These are phyloP conservation scores for Lasioglossum malachurum DNA, from an alignment of 2,888 invertebrate genomes.

Conservation along the genomic window DNA sequence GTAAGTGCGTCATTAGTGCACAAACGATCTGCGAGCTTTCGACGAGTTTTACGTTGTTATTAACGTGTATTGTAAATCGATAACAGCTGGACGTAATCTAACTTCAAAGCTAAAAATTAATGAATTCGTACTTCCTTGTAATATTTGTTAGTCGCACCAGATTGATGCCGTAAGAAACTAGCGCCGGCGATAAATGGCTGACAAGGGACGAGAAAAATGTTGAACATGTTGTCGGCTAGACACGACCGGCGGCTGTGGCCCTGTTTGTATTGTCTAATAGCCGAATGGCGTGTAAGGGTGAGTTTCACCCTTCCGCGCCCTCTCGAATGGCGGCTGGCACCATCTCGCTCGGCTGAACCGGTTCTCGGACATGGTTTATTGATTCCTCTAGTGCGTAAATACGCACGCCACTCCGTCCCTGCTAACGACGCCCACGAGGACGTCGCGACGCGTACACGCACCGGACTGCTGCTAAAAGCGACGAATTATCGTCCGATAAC, in stretches of 20 bases:
- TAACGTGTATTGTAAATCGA: neutral
- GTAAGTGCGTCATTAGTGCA: neutral
- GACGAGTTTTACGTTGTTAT: neutral
- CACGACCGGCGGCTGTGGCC: constrained; percentile 56
- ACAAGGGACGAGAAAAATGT: constrained; percentile 23
- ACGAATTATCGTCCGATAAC: constrained; percentile 63
- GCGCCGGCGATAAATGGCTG: constrained; percentile 2
- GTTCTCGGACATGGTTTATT: constrained; percentile 76
- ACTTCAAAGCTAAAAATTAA: neutral
- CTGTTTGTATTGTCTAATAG: constrained; percentile 76
- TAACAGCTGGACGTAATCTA: too few relatives aligned
- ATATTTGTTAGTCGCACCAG: neutral
- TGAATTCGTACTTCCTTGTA: neutral
- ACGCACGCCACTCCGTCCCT: constrained; percentile 68
- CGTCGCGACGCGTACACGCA: constrained; percentile 49
- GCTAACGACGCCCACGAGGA: constrained; percentile 68
- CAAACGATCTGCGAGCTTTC: neutral
- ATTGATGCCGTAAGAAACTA: neutral
- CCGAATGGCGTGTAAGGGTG: constrained; percentile 73
- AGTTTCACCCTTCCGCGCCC: constrained; percentile 54
- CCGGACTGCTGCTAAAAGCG: constrained; percentile 45
- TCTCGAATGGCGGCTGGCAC: constrained; percentile 57
- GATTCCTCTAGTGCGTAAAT: constrained; percentile 77
- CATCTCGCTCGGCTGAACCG: constrained; percentile 65
- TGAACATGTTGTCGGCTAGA: constrained; percentile 38